Evolutionary conservation across 1,140 invertebrate species (phyloP).

Genomic region (Caerostris darwini): DNA sequence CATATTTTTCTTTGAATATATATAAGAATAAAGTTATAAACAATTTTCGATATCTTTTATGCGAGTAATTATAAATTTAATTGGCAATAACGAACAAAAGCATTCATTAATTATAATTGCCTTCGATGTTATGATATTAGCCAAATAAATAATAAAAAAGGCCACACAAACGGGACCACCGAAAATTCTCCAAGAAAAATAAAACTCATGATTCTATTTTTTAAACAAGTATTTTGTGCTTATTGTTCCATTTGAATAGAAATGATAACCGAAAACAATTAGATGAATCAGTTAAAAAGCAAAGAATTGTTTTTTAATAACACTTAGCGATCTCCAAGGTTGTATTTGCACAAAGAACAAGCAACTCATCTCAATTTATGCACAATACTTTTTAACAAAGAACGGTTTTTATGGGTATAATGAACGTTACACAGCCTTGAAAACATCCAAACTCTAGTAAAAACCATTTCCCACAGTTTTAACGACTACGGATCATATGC

Average conservation of each 20-base stretch:
- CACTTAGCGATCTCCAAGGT: not conserved
- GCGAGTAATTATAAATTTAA: not conserved
- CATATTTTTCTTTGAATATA: no score
- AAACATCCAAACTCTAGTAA: not conserved
- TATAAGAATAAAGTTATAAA: no score
- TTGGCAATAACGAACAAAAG: not conserved
- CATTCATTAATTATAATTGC: not conserved
- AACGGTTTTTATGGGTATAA: not conserved
- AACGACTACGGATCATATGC: conserved; percentile 12
- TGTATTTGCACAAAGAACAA: not conserved
- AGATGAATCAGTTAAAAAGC: not conserved
- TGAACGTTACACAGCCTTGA: not conserved
- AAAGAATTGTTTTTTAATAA: conserved; percentile 12
- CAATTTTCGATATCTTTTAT: not conserved
- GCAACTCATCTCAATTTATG: not conserved
- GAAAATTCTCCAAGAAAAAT: not conserved
- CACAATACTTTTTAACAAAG: conserved; percentile 14
- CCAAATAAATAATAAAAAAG: not conserved
- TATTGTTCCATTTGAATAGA: conserved; percentile 23
- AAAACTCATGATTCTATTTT: not conserved
- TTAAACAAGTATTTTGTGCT: conserved; percentile 2
- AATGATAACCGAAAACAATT: conserved; percentile 5
- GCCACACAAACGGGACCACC: not conserved
- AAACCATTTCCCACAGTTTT: conserved; percentile 28
- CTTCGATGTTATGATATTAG: not conserved